phyloP scores from a whole-genome alignment of 2,113 vertebrate species.

The Passer domesticus region DNA sequence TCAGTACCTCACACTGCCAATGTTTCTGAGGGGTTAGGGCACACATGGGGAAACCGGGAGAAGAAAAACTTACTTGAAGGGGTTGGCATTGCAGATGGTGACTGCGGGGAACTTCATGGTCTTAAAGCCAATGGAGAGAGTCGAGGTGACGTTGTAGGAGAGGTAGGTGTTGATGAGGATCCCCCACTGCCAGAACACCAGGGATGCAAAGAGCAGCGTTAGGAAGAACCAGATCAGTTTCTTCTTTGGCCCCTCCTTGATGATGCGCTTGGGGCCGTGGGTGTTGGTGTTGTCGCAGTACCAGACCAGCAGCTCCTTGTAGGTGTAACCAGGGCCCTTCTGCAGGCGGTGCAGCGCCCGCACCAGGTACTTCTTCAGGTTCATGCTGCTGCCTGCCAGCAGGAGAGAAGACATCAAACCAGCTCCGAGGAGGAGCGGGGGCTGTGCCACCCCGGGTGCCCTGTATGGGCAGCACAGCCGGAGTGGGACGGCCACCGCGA shows the following conservation, averaged over 20 bases:
- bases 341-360: conserved; percentile 79
- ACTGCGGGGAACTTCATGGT: conserved; percentile 81
- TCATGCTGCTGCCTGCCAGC: conserved; percentile 50
- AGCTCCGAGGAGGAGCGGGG: not conserved
- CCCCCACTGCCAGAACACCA: conserved; percentile 84
- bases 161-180: conserved; percentile 81
- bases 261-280: conserved; percentile 82
- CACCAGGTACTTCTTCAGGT: conserved; percentile 71
- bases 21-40: not conserved
- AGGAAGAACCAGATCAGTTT: conserved; percentile 79
- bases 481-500: fast-evolving
- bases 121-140: conserved; percentile 80
- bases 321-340: conserved; percentile 82
- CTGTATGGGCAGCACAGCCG: fast-evolving
- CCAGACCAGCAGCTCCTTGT: conserved; percentile 84
- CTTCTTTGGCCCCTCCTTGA: conserved; percentile 83
- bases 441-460: fast-evolving
- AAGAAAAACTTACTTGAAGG: conserved; percentile 73
- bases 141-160: conserved; percentile 75
- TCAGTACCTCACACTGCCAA: not conserved
- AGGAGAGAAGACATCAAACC: fast-evolving
- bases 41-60: fast-evolving
- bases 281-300: conserved; percentile 86
- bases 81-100: conserved; percentile 81
- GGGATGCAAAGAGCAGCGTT: conserved; percentile 74